phyloP scores from a whole-genome alignment of 1,140 invertebrate genomes.

The Samia ricini region DNA sequence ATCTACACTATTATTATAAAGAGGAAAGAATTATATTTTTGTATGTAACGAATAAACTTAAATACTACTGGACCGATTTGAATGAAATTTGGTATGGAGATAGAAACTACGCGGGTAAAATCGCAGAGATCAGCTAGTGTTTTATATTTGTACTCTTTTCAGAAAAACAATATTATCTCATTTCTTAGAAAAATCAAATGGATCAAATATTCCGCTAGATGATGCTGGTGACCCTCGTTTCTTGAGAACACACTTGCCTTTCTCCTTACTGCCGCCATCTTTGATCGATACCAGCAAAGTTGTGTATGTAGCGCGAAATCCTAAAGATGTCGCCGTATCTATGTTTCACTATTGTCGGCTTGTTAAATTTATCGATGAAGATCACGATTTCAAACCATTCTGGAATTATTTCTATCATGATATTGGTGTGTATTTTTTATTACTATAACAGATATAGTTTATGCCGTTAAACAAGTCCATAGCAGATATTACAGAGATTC shows the following conservation, averaged over 20 bases:
- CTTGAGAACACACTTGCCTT: constrained; percentile 86
- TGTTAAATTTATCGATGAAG: constrained; percentile 81
- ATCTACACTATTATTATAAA: constrained; percentile 54
- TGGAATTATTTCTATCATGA: constrained; percentile 84
- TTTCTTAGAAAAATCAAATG: constrained; percentile 44
- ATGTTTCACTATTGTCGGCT: constrained; percentile 82
- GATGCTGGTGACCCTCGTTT: constrained; percentile 74
- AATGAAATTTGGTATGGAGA: too few relatives aligned
- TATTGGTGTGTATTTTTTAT: constrained; percentile 75
- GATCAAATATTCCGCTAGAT: constrained; percentile 27
- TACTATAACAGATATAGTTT: background rate
- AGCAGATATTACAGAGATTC: too few relatives aligned
- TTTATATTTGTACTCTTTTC: constrained; percentile 74
- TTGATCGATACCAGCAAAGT: constrained; percentile 69
- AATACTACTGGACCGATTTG: too few relatives aligned
- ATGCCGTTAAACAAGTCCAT: too few relatives aligned
- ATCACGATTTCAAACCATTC: constrained; percentile 83
- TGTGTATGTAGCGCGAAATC: constrained; percentile 87
- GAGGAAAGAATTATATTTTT: too few relatives aligned
- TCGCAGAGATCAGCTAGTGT: too few relatives aligned
- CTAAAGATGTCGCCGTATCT: constrained; percentile 89
- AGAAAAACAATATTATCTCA: constrained; percentile 65
- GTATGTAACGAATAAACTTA: too few relatives aligned
- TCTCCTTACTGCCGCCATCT: constrained; percentile 79
- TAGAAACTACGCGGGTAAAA: constrained; percentile 57